These are phyloP conservation scores for Sprattus sprattus DNA, from an alignment of 2,113 vertebrate genomes.

Conservation along the genomic window DNA sequence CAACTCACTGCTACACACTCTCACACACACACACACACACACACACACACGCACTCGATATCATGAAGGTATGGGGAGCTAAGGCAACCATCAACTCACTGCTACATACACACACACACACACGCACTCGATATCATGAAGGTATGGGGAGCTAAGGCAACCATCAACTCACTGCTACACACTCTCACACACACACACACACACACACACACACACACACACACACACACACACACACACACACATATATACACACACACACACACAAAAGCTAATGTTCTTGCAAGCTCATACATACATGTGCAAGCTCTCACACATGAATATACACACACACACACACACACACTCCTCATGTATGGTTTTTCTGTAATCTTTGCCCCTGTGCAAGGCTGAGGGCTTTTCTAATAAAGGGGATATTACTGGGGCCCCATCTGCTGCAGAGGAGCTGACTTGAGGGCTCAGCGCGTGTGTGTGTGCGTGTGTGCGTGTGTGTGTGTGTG, in stretches of 20 bases:
- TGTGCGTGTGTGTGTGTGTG: not conserved
- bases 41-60: constrained; percentile 85
- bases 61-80: constrained; percentile 89
- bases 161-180: not conserved
- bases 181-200: not conserved
- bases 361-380: not conserved
- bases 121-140: constrained; percentile 99
- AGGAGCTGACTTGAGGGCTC: not conserved
- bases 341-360: not conserved
- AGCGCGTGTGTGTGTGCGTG: not conserved
- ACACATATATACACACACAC: no score
- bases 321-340: not conserved
- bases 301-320: not conserved
- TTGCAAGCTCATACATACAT: not conserved
- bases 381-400: not conserved
- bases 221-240: no score
- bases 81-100: not conserved
- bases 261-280: no score
- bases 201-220: no score
- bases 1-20: not conserved
- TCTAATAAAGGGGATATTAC: not conserved
- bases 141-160: constrained; percentile 64
- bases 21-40: not conserved
- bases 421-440: not conserved
- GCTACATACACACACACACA: not conserved